These are phyloP conservation scores for Laothoe populi DNA, from an alignment of 2,888 invertebrate genomes.

Conservation along the genomic window DNA sequence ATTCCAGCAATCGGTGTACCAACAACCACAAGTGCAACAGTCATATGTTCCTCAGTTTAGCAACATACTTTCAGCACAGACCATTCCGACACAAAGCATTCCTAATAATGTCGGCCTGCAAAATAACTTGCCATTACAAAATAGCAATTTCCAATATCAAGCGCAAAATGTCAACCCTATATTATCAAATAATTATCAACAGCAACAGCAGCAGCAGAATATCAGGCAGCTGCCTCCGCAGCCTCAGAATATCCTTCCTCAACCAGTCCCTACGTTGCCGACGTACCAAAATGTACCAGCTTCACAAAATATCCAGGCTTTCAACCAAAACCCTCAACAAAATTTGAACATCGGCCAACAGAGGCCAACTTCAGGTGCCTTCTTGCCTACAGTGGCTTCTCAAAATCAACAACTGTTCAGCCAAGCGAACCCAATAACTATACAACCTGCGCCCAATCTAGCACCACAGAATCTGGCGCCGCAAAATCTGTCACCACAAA, in stretches of 20 bases:
- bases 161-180: constrained; percentile 52
- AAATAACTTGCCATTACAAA: constrained; percentile 53
- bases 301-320: constrained; percentile 58
- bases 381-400: constrained; percentile 67
- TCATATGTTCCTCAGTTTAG: constrained; percentile 75
- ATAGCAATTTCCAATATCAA: constrained; percentile 65
- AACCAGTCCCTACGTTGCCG: constrained; percentile 67
- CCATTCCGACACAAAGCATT: constrained; percentile 39
- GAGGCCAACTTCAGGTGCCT: constrained; percentile 70
- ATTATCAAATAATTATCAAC: constrained; percentile 57
- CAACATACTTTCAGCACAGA: constrained; percentile 38
- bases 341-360: constrained; percentile 66
- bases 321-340: constrained; percentile 57
- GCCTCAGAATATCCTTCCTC: constrained; percentile 63
- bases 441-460: constrained; percentile 75
- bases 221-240: constrained; percentile 59
- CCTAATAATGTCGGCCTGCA: constrained; percentile 41
- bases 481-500: background rate
- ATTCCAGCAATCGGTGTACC: constrained; percentile 59
- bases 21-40: constrained; percentile 48
- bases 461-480: constrained; percentile 53
- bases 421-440: constrained; percentile 73
- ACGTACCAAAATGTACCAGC: constrained; percentile 64
- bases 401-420: constrained; percentile 65
- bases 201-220: constrained; percentile 59